Evolutionary conservation across 2,113 vertebrate species (phyloP), one percentile per base, ranked within the genome.

Genomic region (Tetrax tetrax): DNA sequence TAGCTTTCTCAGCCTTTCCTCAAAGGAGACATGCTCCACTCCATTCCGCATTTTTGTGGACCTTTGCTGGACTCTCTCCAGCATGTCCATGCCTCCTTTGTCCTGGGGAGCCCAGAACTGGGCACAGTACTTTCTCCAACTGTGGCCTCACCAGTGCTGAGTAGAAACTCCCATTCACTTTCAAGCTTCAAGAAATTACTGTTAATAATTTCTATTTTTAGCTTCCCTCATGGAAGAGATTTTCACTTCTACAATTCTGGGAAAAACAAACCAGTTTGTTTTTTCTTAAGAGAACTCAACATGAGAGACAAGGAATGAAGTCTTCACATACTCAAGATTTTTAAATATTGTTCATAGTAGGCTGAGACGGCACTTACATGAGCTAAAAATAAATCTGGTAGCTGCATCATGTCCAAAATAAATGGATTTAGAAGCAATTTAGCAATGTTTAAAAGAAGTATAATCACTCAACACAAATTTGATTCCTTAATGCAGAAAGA

Each of bases 341-440:
- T 72, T 64, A 83, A 90, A 60, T 6, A 9, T 37, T 92, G 90
- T 79, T 82, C 27, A 12, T 65, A 64, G 63, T 45, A 77, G 71
- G 43, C 53, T 80, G 63, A 92, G 71, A 76, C 38, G 21, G 29
- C 12, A 79, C 9, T 79, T 60, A 88, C 7, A 72, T 14, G 16
- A 95, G 41, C 89, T 65, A 95, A 89, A 66, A 92, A 94, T 90
- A 96, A 92, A 72, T 64, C 63, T 86, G 48, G 21, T 60, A 80
- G 53, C 75, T 88, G 35, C 2, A 2, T 94, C 63, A 83, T 92
- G 41, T 72, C 66, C 80, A 64, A 92, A 94, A 86, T 76, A 92
- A 92, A 57, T 77, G 10, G 23, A 89, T 88, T 94, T 86, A 83
- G 83, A 86, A 91, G 68, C 27, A 90, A 83, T 86, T 89, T 65